Percentiles rank a stretch among this genome's conserved stretches.
Conservation (phyloP, 2,888 invertebrate species). For the Coecobrya sp. region DNA sequence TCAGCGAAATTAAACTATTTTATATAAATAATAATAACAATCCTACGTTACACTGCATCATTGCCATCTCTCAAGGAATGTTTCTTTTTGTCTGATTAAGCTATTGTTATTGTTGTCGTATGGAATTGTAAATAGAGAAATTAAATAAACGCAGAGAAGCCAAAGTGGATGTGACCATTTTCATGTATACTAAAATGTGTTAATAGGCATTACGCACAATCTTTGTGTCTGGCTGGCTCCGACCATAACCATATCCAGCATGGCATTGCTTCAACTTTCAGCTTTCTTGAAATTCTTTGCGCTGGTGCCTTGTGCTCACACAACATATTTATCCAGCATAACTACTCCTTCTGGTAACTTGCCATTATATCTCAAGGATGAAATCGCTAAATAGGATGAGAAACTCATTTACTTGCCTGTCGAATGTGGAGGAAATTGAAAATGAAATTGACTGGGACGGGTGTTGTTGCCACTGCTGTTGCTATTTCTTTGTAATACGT, state of each 20-base stretch:
- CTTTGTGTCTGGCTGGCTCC: slow-evolving; percentile 9
- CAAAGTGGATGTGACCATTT: neutral
- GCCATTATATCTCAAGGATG: slow-evolving; percentile 60
- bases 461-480: slow-evolving; percentile 57
- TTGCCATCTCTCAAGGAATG: slow-evolving; percentile 1
- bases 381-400: slow-evolving; percentile 77
- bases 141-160: neutral
- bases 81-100: slow-evolving; percentile 34
- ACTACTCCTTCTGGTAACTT: slow-evolving; percentile 28
- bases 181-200: slow-evolving; percentile 33
- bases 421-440: slow-evolving; percentile 80
- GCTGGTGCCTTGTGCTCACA: neutral
- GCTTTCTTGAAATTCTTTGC: neutral
- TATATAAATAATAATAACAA: slow-evolving; percentile 23
- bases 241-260: neutral
- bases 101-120: slow-evolving; percentile 20
- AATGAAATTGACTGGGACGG: slow-evolving; percentile 79
- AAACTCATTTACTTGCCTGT: slow-evolving; percentile 80
- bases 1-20: slow-evolving; percentile 26
- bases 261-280: neutral
- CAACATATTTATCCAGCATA: neutral
- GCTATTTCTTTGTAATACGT: neutral
- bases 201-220: slow-evolving; percentile 27
- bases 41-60: slow-evolving; percentile 23
- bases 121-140: slow-evolving; percentile 56